Base-by-base conservation (phyloP, 2,888 invertebrate species). In the Melanchra persicariae region DNA sequence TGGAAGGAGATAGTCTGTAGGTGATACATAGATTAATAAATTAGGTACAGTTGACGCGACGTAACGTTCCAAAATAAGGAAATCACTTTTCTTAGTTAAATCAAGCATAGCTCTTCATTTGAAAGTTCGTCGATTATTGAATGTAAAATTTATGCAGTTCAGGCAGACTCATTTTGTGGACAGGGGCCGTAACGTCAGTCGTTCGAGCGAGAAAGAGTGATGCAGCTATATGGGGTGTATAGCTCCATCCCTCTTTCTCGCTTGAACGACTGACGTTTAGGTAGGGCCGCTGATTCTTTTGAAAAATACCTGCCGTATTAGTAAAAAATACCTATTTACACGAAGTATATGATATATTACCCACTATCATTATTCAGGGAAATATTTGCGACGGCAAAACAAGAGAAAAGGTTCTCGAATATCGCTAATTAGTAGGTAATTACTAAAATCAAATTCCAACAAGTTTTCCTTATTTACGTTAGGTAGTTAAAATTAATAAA, bases 371-470 rank as follows among this genome's bases (percentile, higher is more conserved):
- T 71, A 26, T 30, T 4, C 47, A 45, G 47, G 15, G 8, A 55
- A 47, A 34, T 66, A 59, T 43, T 51, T 24, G 26, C 12, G 15
- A 51, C 12, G 52, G 26, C 12, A 37, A 12, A 57, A 37, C n/a
- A 6, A n/a, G 26, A 9, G 4, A 26, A 62, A 58, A 72, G 45
- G 45, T 51, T 58, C 52, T 59, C 30, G 34, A 49, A 51, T 40
- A 59, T 51, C 58, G 37, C 12, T 55, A 54, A 69, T 68, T 30
- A 19, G 15, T 19, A 24, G 17, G 17, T 24, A 45, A 51, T 49
- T 24, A 51, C 22, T 45, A 30, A 26, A 59, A 69, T 69, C 37
- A 5, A 47, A 55, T 76, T 75, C 26, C n/a, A 45, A 10, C 1
- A 17, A 24, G 24, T 75, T 55, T 59, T 37, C 47, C 34, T 55